phyloP scores from a whole-genome alignment of 2,888 invertebrate species.

The Drosophila pegasa region DNA sequence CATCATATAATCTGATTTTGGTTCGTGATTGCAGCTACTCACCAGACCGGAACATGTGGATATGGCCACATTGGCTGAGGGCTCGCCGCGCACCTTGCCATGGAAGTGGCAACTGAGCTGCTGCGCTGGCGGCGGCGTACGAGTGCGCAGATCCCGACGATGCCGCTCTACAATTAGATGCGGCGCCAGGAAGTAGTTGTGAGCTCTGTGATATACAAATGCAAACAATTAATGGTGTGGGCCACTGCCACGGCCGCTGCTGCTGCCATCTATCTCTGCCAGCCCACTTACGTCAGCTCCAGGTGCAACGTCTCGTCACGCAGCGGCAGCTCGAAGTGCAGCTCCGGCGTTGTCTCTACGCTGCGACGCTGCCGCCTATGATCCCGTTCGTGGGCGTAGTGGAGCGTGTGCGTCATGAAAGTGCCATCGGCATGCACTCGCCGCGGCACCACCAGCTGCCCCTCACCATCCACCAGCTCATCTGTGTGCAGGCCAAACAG shows the following conservation, averaged over 20 bases:
- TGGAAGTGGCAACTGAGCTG: conserved; percentile 91
- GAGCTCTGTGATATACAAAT: conserved; percentile 86
- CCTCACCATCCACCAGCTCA: conserved; percentile 75
- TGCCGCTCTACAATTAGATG: conserved; percentile 90
- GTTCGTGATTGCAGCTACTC: conserved; percentile 84
- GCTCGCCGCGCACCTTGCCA: conserved; percentile 90
- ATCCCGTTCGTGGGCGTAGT: conserved; percentile 79
- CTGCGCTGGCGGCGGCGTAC: conserved; percentile 72
- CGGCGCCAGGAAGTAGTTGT: conserved; percentile 89
- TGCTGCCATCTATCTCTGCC: neutral
- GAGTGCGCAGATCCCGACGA: conserved; percentile 86
- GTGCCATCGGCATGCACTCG: conserved; percentile 82
- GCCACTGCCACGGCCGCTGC: neutral
- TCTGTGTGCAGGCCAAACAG: conserved; percentile 82
- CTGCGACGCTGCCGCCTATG: conserved; percentile 72
- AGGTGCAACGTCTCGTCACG: conserved; percentile 82
- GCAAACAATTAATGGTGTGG: neutral
- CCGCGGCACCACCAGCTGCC: conserved; percentile 82
- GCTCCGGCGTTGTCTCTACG: conserved; percentile 26
- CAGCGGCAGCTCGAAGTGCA: conserved; percentile 64
- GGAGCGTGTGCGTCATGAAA: conserved; percentile 82
- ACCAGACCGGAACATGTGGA: conserved; percentile 94
- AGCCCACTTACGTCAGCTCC: conserved; percentile 83
- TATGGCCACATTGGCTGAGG: conserved; percentile 90
- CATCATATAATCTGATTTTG: neutral